Evolutionary conservation across 2,113 vertebrate genomes (phyloP), one percentile per base, ranked within the genome.

Genomic region (Syngnathus scovelli): DNA sequence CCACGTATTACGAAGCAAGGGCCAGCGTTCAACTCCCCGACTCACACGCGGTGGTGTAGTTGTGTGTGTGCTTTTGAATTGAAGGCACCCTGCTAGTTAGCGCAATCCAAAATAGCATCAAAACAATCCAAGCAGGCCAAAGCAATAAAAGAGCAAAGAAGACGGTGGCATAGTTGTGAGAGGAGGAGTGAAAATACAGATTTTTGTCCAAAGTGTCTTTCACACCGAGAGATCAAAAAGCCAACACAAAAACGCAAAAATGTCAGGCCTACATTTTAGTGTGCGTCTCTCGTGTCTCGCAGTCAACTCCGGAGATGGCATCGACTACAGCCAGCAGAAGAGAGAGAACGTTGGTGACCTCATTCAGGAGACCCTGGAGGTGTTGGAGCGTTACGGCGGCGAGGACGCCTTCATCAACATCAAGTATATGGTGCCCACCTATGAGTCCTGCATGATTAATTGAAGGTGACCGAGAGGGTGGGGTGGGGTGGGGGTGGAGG

Each of bases 391-490:
- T 75, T 90, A 89, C 0, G 95, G 95, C 15, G 96, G 95, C 43
- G 90, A 93, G 55, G 86, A 92, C 1, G 93, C 96, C 73, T 98
- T 93, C 82, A 93, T 94, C 86, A 95, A 97, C 87, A 98, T 98
- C 86, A 98, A 98, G 86, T 96, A 96, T 84, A 96, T 97, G 94
- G 92, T 98, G 70, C 95, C 96, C 68, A 98, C 95, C 76, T 98
- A 98, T 0, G 80, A 94, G 87, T 96, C 96, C 4, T 96, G 94
- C 88, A 78, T 96, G 83, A 78, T 33, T 51, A 94, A 91, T 78
- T 94, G 73, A 87, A 36, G 18, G 10, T 2, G 10, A 16, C 2
- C 2, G 6, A 12, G 60, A 1, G 15, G 2, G 2, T 6, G 44
- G 44, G 2, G 2, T 6, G 44, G 44, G 15, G 44, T 1, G 12